Evolutionary conservation across 1,140 invertebrate genomes (phyloP), one percentile per base, ranked within the genome.

Genomic region (Caligus rogercresseyi): DNA sequence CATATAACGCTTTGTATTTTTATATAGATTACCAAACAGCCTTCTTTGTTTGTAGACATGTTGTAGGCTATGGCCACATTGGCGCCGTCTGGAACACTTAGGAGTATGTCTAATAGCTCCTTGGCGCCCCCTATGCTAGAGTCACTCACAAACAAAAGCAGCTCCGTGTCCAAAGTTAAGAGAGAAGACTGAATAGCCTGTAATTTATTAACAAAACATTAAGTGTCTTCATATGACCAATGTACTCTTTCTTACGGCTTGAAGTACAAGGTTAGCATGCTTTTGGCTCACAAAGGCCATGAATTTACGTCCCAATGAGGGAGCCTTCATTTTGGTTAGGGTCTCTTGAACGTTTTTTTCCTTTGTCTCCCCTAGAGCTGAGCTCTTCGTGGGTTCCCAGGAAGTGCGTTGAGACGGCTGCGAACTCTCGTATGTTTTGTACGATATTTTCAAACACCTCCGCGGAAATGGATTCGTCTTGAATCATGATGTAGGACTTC

Each of bases 401-500:
- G 21, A 19, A 13, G 21, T 19, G 21, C 4, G 53, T 54, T 11
- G 16, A 13, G n/a, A 54, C 53, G 21, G 53, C 53, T 14, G 53
- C 4, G 21, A 15, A 15, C 4, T 54, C 53, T 16, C 53, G 13
- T 7, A 54, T 19, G 21, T 7, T 7, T 4, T 16, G 13, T 11
- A 23, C 21, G 11, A 54, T 19, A 13, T 54, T 20, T 11, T 16
- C 21, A 19, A 16, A 23, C 21, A 54, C 21, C 4, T 54, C 53
- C 13, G 13, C 13, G 4, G 53, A 4, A 54, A 61, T 18, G 7
- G 58, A 15, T 7, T 52, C 43, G 23, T 61, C 58, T 13, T 61
- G 58, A 3, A 61, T 31, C 7, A 61, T 16, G 26, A 61, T 31
- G 26, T 51, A 61, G n/a, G 58, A 61, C 16, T 61, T 21, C 58